A percentile compares a stretch with the other conserved stretches of the same genome.
Conservation (phyloP, 2,888 invertebrate genomes). For the Drosophila lacicola region DNA sequence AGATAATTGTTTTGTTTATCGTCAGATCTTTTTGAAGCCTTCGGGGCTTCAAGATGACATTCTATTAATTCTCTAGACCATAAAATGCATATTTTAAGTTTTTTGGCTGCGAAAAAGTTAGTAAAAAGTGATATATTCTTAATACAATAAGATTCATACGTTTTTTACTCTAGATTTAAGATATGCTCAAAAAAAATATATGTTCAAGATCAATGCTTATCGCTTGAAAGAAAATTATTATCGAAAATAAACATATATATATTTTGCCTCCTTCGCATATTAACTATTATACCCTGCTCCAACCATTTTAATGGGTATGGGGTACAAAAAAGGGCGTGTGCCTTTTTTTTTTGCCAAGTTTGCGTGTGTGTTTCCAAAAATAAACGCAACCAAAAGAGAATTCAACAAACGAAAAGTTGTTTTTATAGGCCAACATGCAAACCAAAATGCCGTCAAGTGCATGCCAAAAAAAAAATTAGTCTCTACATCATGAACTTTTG, state of each 20-base stretch:
- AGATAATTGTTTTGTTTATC: too few species aligned
- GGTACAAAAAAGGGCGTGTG: slow-evolving; percentile 45
- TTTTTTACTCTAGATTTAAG: too few species aligned
- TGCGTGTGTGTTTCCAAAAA: slow-evolving; percentile 15
- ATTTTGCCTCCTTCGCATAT: neutral
- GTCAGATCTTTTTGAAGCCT: too few species aligned
- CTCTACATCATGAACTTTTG: slow-evolving; percentile 1
- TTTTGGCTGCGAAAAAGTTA: too few species aligned
- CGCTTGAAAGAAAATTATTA: too few species aligned
- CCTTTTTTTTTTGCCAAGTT: slow-evolving; percentile 14
- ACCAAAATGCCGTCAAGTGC: slow-evolving; percentile 35
- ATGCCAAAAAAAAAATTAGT: slow-evolving; percentile 25
- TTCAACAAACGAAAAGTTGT: slow-evolving; percentile 34
- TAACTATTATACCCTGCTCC: neutral
- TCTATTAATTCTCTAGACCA: too few species aligned
- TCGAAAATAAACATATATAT: neutral
- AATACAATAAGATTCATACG: too few species aligned
- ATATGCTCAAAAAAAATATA: neutral
- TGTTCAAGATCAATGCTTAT: neutral
- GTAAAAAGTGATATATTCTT: too few species aligned
- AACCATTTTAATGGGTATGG: neutral
- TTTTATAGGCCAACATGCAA: slow-evolving; percentile 46
- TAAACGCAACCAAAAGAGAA: slow-evolving; percentile 1
- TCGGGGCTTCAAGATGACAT: too few species aligned
- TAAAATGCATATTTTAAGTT: too few species aligned